phyloP scores from a whole-genome alignment of 2,888 invertebrate genomes.

The Dryobotodes eremita region DNA sequence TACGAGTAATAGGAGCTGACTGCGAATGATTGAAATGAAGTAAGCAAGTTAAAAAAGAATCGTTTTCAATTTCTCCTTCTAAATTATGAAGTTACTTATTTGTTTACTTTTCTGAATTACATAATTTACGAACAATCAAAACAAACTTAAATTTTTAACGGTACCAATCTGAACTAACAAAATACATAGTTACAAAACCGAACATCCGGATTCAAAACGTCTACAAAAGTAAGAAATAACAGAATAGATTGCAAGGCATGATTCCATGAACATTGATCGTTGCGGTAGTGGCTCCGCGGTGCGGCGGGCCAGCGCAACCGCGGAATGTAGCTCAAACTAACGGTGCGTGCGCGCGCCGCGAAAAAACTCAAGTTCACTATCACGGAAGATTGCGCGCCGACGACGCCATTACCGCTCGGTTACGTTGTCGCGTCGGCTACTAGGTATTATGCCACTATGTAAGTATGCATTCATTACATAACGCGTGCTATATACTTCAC shows the following conservation, averaged over 20 bases:
- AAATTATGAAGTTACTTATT: background rate
- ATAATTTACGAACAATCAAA: background rate
- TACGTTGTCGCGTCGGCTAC: conserved; percentile 83
- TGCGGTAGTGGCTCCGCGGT: conserved; percentile 81
- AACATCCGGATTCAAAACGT: conserved; percentile 50
- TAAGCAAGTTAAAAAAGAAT: background rate
- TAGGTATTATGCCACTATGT: conserved; percentile 77
- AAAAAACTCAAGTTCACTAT: conserved; percentile 91
- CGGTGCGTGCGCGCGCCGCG: conserved; percentile 85
- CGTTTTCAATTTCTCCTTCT: background rate
- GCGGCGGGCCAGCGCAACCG: conserved; percentile 81
- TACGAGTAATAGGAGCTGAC: background rate
- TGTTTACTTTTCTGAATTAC: background rate
- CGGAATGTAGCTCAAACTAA: conserved; percentile 90
- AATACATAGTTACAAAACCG: conserved; percentile 34
- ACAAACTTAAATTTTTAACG: conserved; percentile 7
- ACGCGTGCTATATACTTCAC: conserved; percentile 69
- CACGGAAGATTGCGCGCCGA: conserved; percentile 88
- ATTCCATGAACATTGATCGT: conserved; percentile 66
- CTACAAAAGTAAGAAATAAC: conserved; percentile 65
- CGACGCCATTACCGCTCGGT: conserved; percentile 84
- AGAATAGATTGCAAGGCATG: conserved; percentile 66
- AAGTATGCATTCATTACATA: conserved; percentile 79
- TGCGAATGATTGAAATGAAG: background rate
- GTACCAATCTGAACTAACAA: conserved; percentile 11